These are phyloP conservation scores for Propsilocerus akamusi DNA, from an alignment of 1,140 invertebrate species.

Conservation along the genomic window DNA sequence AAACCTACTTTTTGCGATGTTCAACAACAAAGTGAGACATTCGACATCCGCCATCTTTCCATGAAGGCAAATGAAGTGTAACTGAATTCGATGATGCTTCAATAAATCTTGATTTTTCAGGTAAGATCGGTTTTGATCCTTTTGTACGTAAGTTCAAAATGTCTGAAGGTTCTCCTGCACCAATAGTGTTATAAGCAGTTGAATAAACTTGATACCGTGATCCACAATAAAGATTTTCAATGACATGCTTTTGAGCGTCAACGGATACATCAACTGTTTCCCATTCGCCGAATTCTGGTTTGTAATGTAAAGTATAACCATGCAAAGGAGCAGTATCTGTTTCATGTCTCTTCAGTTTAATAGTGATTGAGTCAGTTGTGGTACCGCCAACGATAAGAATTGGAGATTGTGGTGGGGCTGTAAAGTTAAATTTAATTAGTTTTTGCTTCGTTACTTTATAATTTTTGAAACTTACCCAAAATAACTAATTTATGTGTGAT, in stretches of 20 bases:
- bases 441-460: slow-evolving; percentile 5
- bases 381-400: slow-evolving; percentile 59
- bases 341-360: slow-evolving; percentile 58
- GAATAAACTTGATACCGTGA: slow-evolving; percentile 84
- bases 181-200: slow-evolving; percentile 79
- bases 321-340: slow-evolving; percentile 55
- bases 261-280: slow-evolving; percentile 56
- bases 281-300: slow-evolving; percentile 85
- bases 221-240: slow-evolving; percentile 75
- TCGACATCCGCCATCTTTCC: slow-evolving; percentile 88
- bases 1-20: slow-evolving; percentile 74
- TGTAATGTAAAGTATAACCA: slow-evolving; percentile 82
- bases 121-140: slow-evolving; percentile 76
- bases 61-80: slow-evolving; percentile 75
- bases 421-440: slow-evolving; percentile 8
- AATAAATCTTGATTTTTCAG: slow-evolving; percentile 73
- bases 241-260: slow-evolving; percentile 60
- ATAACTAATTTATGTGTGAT: slow-evolving; percentile 81
- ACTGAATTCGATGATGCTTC: slow-evolving; percentile 83
- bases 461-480: slow-evolving; percentile 35
- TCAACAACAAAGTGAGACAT: slow-evolving; percentile 93
- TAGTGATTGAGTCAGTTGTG: slow-evolving; percentile 63
- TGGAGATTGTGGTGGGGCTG: slow-evolving; percentile 68
- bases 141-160: slow-evolving; percentile 71
- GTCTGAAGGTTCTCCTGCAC: slow-evolving; percentile 71